These are phyloP conservation scores for Aurelia sp. DNA, from an alignment of 30 jellyfish, hydroid and myxozoan genomes.

Conservation along the genomic window DNA sequence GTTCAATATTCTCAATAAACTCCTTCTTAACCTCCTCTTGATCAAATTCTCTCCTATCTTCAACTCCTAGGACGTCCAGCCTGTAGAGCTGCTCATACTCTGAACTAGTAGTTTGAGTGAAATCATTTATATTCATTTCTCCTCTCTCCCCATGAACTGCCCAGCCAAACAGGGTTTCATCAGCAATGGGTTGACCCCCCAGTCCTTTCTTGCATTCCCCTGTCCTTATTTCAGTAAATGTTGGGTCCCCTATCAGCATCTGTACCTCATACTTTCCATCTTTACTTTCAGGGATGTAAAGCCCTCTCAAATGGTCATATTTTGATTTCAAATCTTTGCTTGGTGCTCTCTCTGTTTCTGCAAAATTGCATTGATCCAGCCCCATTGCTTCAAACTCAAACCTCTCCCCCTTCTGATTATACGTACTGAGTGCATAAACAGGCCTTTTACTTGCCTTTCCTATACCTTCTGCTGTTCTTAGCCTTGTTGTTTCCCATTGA, in stretches of 20 bases:
- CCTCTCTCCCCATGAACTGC: neutral
- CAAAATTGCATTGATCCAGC: conserved; percentile 42
- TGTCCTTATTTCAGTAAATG: conserved; percentile 56
- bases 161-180: too few species aligned
- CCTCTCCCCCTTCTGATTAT: conserved; percentile 32
- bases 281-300: conserved; percentile 50
- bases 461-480: neutral
- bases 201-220: conserved; percentile 18
- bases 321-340: conserved; percentile 44
- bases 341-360: conserved; percentile 23
- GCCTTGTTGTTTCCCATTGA: too few species aligned
- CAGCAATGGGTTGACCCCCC: too few species aligned
- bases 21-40: conserved; percentile 47
- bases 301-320: conserved; percentile 51
- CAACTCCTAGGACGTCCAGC: conserved; percentile 22
- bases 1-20: conserved; percentile 36
- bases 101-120: conserved; percentile 56
- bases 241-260: conserved; percentile 60
- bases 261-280: conserved; percentile 57
- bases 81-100: conserved; percentile 38
- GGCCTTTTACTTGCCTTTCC: conserved; percentile 22
- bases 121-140: conserved; percentile 25
- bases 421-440: conserved; percentile 34
- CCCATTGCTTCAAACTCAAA: conserved; percentile 38
- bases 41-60: conserved; percentile 33